These are phyloP conservation scores for Agrotis clavis DNA, from an alignment of 2,888 invertebrate species.

Conservation along the genomic window DNA sequence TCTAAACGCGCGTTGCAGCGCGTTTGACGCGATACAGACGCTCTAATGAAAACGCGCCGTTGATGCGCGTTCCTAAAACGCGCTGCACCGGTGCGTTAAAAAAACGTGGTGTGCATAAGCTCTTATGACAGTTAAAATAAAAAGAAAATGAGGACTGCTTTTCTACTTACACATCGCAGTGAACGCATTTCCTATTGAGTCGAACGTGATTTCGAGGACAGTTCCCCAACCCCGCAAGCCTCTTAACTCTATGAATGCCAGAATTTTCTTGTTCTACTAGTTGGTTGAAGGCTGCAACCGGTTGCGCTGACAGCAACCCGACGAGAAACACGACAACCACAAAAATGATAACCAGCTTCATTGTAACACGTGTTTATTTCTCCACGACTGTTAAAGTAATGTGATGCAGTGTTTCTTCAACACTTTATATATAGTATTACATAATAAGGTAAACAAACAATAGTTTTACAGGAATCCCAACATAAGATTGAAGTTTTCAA, in stretches of 20 bases:
- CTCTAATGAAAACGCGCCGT: too few species aligned
- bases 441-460: not conserved
- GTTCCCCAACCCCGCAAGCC: not conserved
- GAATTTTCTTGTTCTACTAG: not conserved
- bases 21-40: too few species aligned
- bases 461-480: not conserved
- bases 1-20: too few species aligned
- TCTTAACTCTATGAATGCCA: constrained; percentile 3
- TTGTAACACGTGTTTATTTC: not conserved
- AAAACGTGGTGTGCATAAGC: too few species aligned
- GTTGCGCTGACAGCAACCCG: constrained; percentile 5
- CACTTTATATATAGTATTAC: not conserved
- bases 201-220: not conserved
- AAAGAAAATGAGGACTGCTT: not conserved
- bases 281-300: not conserved
- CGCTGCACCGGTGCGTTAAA: too few species aligned
- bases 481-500: not conserved
- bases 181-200: not conserved
- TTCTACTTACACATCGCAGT: constrained; percentile 1
- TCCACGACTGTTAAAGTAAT: not conserved
- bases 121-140: not conserved
- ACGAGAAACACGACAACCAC: not conserved
- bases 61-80: too few species aligned
- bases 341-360: not conserved
- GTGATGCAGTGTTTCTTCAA: not conserved